These are phyloP conservation scores for Empis livida DNA, from an alignment of 2,888 invertebrate genomes.

Conservation along the genomic window DNA sequence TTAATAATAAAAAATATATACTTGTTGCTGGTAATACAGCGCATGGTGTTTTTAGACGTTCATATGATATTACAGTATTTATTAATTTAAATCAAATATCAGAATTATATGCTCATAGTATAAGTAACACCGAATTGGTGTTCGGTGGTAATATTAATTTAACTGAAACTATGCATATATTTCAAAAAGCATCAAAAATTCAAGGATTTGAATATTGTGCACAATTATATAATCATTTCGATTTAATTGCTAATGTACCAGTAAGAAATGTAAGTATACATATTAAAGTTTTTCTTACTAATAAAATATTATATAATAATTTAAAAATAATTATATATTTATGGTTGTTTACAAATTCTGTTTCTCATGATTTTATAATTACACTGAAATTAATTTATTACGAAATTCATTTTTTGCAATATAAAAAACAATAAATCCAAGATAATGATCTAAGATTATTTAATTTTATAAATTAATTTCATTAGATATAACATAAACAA, in stretches of 20 bases:
- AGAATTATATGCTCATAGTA: conserved; percentile 36
- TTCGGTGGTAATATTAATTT: conserved; percentile 43
- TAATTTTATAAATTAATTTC: too few species aligned
- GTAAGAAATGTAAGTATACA: conserved; percentile 48
- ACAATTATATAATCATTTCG: conserved; percentile 41
- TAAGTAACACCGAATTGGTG: conserved; percentile 24
- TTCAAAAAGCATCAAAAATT: conserved; percentile 31
- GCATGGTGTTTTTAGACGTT: conserved; percentile 39
- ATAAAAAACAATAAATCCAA: too few species aligned
- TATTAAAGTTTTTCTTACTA: too few species aligned
- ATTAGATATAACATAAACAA: too few species aligned
- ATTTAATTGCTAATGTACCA: conserved; percentile 51
- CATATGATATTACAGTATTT: conserved; percentile 31
- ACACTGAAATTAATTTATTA: too few species aligned
- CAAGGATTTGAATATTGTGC: conserved; percentile 42
- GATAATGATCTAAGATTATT: too few species aligned
- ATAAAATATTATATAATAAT: too few species aligned
- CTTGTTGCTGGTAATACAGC: conserved; percentile 59
- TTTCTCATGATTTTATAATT: too few species aligned
- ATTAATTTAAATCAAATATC: conserved; percentile 48
- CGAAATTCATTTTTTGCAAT: too few species aligned
- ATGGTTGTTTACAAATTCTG: too few species aligned
- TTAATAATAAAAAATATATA: conserved; percentile 39
- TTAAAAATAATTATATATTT: too few species aligned
- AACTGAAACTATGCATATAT: conserved; percentile 39